These are phyloP conservation scores for Antechinus stuartii DNA, from an alignment of 2,113 vertebrate species.

Conservation along the genomic window DNA sequence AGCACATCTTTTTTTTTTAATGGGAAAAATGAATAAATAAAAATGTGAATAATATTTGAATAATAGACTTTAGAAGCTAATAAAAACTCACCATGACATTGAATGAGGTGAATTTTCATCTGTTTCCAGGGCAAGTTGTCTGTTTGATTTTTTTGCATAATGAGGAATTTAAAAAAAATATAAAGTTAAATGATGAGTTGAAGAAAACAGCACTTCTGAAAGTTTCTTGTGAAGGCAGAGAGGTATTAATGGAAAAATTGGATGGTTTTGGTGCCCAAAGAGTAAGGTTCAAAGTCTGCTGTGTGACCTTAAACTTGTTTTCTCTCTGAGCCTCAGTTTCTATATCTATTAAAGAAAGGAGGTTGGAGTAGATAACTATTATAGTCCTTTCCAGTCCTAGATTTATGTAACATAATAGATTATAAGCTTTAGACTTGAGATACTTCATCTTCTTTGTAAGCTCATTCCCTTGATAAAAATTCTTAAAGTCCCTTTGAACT, in stretches of 20 bases:
- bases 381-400: background rate
- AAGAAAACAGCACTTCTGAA: background rate
- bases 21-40: background rate
- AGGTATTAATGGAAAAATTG: background rate
- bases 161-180: background rate
- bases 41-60: background rate
- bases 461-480: background rate
- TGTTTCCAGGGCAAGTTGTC: background rate
- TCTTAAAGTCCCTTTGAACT: background rate
- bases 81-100: background rate
- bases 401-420: background rate
- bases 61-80: background rate
- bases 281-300: background rate
- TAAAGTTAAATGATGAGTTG: background rate
- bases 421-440: background rate
- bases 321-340: background rate
- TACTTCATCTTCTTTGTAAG: background rate
- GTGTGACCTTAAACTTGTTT: background rate
- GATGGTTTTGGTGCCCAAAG: background rate
- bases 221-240: background rate
- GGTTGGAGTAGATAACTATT: background rate
- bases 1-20: background rate
- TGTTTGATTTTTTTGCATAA: background rate
- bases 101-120: background rate
- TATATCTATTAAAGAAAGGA: background rate